Conservation (phyloP, 2,113 vertebrate genomes). For the Amphilophus citrinellus region DNA sequence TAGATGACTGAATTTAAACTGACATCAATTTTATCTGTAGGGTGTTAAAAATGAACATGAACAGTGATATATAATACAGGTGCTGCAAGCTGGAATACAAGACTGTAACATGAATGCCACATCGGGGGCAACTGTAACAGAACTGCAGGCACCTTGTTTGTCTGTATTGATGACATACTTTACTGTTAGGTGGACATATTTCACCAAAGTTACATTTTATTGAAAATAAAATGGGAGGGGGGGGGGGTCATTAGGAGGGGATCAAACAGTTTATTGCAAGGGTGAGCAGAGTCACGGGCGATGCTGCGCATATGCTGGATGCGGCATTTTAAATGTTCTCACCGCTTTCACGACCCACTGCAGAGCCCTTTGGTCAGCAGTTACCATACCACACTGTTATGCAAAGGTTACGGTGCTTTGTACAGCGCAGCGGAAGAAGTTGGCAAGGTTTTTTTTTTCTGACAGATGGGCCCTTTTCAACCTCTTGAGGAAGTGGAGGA, state of each 20-base stretch:
- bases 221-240: too few relatives aligned
- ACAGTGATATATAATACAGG: neutral
- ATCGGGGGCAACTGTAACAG: too few relatives aligned
- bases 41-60: neutral
- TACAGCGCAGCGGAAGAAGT: neutral
- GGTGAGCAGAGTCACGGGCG: neutral
- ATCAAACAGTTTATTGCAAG: neutral
- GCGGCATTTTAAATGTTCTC: rapidly evolving
- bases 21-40: neutral
- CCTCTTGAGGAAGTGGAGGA: neutral
- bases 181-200: too few relatives aligned
- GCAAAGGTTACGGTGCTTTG: neutral
- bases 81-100: too few relatives aligned
- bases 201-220: too few relatives aligned
- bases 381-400: neutral
- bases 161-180: too few relatives aligned
- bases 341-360: neutral
- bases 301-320: neutral
- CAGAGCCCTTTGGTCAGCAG: neutral
- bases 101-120: too few relatives aligned
- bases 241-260: neutral
- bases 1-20: neutral
- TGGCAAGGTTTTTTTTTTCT: neutral
- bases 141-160: too few relatives aligned
- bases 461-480: neutral